phyloP scores from a whole-genome alignment of 2,113 vertebrate species.

The Charadrius vociferus region DNA sequence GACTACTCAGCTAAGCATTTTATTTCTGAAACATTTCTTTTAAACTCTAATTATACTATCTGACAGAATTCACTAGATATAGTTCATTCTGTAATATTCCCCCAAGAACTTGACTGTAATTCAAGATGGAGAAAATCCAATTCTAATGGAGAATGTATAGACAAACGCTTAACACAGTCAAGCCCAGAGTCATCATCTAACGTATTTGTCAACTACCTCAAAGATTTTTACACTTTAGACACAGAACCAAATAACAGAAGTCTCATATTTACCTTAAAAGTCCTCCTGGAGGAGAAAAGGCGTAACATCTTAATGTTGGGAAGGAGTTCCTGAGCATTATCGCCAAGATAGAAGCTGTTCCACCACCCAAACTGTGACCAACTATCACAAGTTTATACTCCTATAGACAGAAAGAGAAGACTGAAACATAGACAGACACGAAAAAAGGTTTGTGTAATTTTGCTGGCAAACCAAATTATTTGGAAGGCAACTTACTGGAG shows the following conservation, averaged over 20 bases:
- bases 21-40: background rate
- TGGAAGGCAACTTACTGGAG: constrained; percentile 82
- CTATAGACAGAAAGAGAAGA: constrained; percentile 61
- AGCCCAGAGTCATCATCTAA: background rate
- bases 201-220: background rate
- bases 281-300: constrained; percentile 95
- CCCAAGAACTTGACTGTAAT: background rate
- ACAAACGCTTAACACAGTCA: background rate
- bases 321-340: constrained; percentile 83
- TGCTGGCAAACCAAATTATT: background rate
- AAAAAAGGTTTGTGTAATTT: background rate
- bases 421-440: background rate
- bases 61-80: background rate
- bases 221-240: background rate
- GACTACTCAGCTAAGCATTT: background rate
- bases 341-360: constrained; percentile 85
- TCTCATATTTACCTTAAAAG: constrained; percentile 84
- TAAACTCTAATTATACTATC: background rate
- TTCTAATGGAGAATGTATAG: background rate
- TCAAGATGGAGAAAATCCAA: background rate
- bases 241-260: background rate
- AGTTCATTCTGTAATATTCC: background rate
- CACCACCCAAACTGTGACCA: constrained; percentile 95
- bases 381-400: constrained; percentile 92
- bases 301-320: constrained; percentile 84